Conservation (phyloP, 1,140 invertebrate species). For the Camponotus pennsylvanicus region DNA sequence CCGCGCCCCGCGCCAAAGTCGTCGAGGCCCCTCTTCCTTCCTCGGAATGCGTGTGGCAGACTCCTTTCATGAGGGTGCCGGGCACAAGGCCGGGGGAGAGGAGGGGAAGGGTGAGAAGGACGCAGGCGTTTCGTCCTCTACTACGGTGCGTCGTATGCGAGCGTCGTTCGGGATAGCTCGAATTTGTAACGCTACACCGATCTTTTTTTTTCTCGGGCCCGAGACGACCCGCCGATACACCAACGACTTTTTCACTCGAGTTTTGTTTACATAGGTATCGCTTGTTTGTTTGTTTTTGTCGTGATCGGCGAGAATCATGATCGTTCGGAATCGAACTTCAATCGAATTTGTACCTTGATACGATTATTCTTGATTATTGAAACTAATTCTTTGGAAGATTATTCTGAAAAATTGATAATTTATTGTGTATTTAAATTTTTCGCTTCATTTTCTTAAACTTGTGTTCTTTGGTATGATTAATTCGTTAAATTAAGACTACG, state of each 20-base stretch:
- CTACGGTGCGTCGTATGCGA: background rate
- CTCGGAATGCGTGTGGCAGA: conserved; percentile 57
- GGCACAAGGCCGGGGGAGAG: conserved; percentile 39
- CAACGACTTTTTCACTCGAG: conserved; percentile 7
- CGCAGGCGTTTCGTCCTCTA: conserved; percentile 14
- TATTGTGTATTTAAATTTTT: background rate
- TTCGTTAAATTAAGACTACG: background rate
- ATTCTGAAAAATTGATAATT: too few species aligned
- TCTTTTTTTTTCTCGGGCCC: conserved; percentile 11
- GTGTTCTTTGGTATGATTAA: background rate
- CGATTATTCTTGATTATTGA: too few species aligned
- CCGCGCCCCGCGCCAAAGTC: background rate
- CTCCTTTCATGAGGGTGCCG: conserved; percentile 65
- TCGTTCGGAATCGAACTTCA: background rate
- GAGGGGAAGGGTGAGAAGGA: conserved; percentile 22
- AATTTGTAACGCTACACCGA: conserved; percentile 38
- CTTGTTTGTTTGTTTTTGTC: background rate
- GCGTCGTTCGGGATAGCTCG: background rate
- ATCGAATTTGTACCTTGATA: background rate
- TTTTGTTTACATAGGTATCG: background rate
- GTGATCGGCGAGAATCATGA: too few species aligned
- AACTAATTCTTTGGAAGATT: too few species aligned
- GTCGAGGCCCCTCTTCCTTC: conserved; percentile 52
- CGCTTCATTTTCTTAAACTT: background rate
- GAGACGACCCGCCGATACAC: background rate